Base-by-base conservation (phyloP, 2,113 vertebrate species). In the Chaetodon trifascialis region DNA sequence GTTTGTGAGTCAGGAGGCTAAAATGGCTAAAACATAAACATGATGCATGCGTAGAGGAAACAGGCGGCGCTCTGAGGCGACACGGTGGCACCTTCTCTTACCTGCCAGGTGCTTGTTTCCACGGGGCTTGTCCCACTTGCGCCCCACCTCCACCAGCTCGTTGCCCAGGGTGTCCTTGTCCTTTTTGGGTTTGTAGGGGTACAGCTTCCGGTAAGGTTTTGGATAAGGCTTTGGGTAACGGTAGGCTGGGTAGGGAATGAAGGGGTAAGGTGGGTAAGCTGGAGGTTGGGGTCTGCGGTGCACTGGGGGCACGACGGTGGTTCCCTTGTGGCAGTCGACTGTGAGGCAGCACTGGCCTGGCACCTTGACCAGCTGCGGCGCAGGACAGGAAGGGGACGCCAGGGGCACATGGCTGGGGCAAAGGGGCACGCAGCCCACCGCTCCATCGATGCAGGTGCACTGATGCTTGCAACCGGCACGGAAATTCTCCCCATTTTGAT, bases 371-470 rank as follows among this genome's bases (percentile, higher is more conserved):
- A 96, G 88, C 46, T 92, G 92, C 0, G 95, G 96, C 11, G 93
- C 62, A 1, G 95, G 94, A 73, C 96, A 97, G 80, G 92, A 91
- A 17, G 93, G 87, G 0, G 94, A 94, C 0, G 93, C 92, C 76
- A 96, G 84, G 8, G 95, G 94, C 42, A 96, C 71, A 2, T 95
- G 92, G 38, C 92, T 92, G 46, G 96, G 95, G 83, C 96, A 97
- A 5, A 97, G 95, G 14, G 95, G 94, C 63, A 94, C 86, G 8
- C 96, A 97, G 60, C 96, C 96, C 79, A 96, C 96, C 0, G 95
- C 95, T 1, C 96, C 96, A 5, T 97, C 96, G 25, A 97, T 95
- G 68, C 96, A 97, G 47, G 94, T 96, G 86, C 96, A 97, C 86
- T 96, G 96, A 90, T 96, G 95, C 80, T 96, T 96, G 86, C 96